These are phyloP conservation scores for Tuberolachnus salignus DNA, from an alignment of 2,888 invertebrate genomes.

Conservation along the genomic window DNA sequence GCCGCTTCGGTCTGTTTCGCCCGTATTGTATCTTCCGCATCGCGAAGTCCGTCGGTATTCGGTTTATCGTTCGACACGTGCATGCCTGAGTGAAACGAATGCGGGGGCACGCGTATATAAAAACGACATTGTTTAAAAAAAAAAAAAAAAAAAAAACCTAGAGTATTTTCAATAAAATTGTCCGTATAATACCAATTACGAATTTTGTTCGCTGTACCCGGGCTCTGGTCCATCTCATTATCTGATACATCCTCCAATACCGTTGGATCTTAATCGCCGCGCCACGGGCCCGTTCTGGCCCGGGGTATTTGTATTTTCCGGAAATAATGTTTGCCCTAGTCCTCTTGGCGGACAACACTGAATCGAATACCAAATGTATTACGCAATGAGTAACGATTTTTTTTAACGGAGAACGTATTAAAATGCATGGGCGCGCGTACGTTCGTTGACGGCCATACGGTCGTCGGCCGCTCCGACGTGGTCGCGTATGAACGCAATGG, in stretches of 20 bases:
- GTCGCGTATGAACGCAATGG: conserved; percentile 14
- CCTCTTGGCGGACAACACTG: conserved; percentile 4
- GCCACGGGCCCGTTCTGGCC: background rate
- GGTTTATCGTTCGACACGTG: background rate
- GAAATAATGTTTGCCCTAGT: conserved; percentile 25
- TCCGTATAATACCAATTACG: background rate
- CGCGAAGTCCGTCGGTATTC: background rate
- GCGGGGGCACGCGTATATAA: too few species aligned
- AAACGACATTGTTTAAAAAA: background rate
- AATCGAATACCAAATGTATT: background rate
- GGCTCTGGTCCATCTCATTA: background rate
- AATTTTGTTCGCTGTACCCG: background rate
- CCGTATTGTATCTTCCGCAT: background rate
- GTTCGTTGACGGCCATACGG: conserved; percentile 16
- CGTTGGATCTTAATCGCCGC: conserved; percentile 7
- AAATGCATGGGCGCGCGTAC: background rate
- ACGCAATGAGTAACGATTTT: background rate
- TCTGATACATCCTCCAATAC: conserved; percentile 3
- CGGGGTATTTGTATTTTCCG: conserved; percentile 11
- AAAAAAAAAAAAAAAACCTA: background rate
- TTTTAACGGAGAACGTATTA: too few species aligned
- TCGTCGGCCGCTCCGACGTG: conserved; percentile 31
- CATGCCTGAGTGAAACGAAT: background rate
- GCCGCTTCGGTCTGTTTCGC: conserved; percentile 2
- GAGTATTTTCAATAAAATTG: background rate